Evolutionary conservation across 1,140 invertebrate genomes (phyloP), one percentile per base, ranked within the genome.

Genomic region (Heliconius himera): DNA sequence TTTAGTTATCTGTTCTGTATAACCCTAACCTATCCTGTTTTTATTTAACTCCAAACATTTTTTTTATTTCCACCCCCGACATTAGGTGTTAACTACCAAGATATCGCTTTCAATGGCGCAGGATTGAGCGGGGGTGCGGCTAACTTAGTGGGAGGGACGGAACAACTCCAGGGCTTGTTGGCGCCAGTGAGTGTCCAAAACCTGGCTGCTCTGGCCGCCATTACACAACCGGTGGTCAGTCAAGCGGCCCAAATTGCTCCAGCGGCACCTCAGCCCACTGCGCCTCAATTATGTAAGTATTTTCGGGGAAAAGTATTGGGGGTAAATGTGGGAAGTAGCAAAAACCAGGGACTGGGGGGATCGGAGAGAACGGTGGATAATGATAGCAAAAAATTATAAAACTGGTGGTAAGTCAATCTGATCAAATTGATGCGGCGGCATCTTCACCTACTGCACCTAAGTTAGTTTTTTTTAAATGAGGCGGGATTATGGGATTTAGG

Each of bases 111-210:
- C 92, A 92, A 91, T 92, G 91, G 91, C 87, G 91, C 93, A 93
- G 95, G 95, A 75, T 94, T 96, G 81, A 94, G 95, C 80, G 78
- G 95, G 87, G 49, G 83, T 70, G 85, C 85, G 33, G 82, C 76
- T 16, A 76, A 82, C 13, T 82, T 84, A 5, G 84, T 83, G 29
- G 81, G 86, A 9, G 85, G 82, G 76, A 90, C 85, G 76, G 95
- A 94, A 91, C 96, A 87, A 94, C 96, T 81, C 93, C 96, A 87
- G 88, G 96, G 85, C 91, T 86, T 96, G 33, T 91, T 97, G 87
- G 96, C 96, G 83, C 97, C 97, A 33, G 97, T 98, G 95, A 97
- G 97, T 82, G 97, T 98, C 94, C 98, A 98, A 95, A 98, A 98
- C 94, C 94, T 99, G 86, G 98, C 98, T 77, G 98, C 98, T 38